Evolutionary conservation across 1,140 invertebrate genomes (phyloP).

Genomic region (Diabrotica virgifera): DNA sequence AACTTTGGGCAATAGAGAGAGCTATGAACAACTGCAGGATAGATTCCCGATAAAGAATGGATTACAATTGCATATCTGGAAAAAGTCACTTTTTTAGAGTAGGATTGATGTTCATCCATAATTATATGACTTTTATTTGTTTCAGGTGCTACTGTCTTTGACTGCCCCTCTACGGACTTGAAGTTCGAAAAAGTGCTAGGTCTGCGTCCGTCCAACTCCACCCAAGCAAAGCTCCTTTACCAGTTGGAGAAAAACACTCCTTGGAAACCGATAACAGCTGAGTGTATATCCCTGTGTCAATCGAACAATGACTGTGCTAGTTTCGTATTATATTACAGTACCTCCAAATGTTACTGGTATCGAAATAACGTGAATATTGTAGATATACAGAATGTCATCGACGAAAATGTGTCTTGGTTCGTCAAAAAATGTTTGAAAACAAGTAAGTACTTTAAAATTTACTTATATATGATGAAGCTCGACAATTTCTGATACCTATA

Average conservation of each 20-base stretch:
- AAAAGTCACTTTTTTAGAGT: too few species aligned
- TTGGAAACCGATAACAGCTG: constrained; percentile 51
- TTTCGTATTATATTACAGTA: constrained; percentile 50
- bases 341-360: constrained; percentile 49
- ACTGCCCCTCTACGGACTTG: constrained; percentile 33
- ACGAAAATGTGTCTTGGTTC: constrained; percentile 52
- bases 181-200: constrained; percentile 46
- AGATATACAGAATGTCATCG: constrained; percentile 45
- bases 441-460: constrained; percentile 28
- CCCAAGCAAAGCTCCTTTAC: constrained; percentile 29
- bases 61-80: too few species aligned
- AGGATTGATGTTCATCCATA: too few species aligned
- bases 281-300: constrained; percentile 51
- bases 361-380: constrained; percentile 41
- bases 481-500: too few species aligned
- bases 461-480: too few species aligned
- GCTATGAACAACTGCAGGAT: too few species aligned
- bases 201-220: constrained; percentile 27
- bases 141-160: constrained; percentile 31
- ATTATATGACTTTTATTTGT: not conserved
- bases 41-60: too few species aligned
- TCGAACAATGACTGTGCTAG: constrained; percentile 49
- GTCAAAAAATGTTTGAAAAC: constrained; percentile 49
- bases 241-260: constrained; percentile 25
- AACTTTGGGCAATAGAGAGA: too few species aligned